These are phyloP conservation scores for Pterocles orientalis DNA, from an alignment of 2,113 vertebrate species.

Conservation along the genomic window DNA sequence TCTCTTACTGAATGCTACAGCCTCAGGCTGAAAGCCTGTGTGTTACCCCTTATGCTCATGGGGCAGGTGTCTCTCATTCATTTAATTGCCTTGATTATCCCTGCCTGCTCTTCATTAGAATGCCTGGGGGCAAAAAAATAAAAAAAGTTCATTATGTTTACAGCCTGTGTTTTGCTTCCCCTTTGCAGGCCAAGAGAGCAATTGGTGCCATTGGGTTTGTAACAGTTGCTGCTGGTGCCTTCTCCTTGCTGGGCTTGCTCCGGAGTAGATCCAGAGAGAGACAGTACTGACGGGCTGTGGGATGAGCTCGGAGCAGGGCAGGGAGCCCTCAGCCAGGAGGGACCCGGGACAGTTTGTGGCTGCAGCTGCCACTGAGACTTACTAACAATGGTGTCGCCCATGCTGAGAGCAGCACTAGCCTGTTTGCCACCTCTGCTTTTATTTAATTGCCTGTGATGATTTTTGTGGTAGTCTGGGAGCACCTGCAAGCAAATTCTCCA, in stretches of 20 bases:
- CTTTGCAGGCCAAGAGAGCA: slow-evolving; percentile 81
- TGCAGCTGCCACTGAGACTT: neutral
- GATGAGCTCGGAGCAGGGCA: neutral
- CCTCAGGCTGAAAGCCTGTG: rapidly evolving
- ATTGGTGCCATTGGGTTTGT: slow-evolving; percentile 83
- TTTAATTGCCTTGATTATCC: neutral
- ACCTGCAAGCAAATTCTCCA: neutral
- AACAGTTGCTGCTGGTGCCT: slow-evolving; percentile 81
- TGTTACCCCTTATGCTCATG: neutral
- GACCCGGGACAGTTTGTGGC: neutral
- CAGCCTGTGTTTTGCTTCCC: neutral
- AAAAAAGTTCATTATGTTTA: neutral
- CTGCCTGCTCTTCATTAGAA: neutral
- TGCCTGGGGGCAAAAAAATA: neutral
- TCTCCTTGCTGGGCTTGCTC: slow-evolving; percentile 86
- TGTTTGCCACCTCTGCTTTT: neutral
- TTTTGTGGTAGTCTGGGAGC: neutral
- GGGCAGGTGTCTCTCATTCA: neutral
- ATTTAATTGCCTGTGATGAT: neutral
- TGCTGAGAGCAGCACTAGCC: neutral
- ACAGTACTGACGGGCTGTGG: slow-evolving; percentile 71
- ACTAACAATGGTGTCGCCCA: neutral
- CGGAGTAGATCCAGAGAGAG: slow-evolving; percentile 82
- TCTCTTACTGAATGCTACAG: neutral
- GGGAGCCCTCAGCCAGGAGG: neutral